Conservation (phyloP, 1,140 invertebrate species). For the Sesamia nonagrioides region DNA sequence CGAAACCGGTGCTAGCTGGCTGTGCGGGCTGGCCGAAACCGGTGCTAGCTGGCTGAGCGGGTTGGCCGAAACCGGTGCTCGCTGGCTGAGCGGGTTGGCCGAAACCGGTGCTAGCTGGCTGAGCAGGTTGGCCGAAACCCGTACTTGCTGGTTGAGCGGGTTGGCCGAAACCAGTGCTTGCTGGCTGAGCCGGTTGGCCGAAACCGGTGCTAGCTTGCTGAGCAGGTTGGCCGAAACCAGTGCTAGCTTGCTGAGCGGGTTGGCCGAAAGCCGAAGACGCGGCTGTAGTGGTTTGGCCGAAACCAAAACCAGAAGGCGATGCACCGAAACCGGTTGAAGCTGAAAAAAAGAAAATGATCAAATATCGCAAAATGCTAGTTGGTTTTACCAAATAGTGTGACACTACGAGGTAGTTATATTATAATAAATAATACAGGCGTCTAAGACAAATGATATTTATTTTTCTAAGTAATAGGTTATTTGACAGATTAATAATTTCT, state of each 20-base stretch:
- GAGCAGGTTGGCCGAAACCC: slow-evolving; percentile 48
- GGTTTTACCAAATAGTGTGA: too few relatives aligned
- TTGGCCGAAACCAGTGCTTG: not conserved
- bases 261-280: too few relatives aligned
- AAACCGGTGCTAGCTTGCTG: slow-evolving; percentile 6
- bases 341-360: not conserved
- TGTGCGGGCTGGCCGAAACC: not conserved
- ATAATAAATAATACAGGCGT: too few relatives aligned
- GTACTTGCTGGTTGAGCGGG: slow-evolving; percentile 5
- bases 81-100: not conserved
- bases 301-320: not conserved
- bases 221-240: not conserved
- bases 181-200: not conserved
- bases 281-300: too few relatives aligned
- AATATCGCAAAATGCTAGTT: too few relatives aligned
- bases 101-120: not conserved
- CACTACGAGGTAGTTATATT: too few relatives aligned
- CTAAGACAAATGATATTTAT: too few relatives aligned
- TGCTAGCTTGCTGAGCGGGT: too few relatives aligned
- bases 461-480: too few relatives aligned
- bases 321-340: slow-evolving; percentile 23
- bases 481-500: too few relatives aligned
- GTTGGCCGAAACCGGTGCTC: not conserved
- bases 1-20: slow-evolving; percentile 13
- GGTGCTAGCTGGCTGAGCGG: not conserved